Evolutionary conservation across 2,113 vertebrate species (phyloP), one percentile per base, ranked within the genome.

Genomic region (Cryptomyrus ogoouensis): DNA sequence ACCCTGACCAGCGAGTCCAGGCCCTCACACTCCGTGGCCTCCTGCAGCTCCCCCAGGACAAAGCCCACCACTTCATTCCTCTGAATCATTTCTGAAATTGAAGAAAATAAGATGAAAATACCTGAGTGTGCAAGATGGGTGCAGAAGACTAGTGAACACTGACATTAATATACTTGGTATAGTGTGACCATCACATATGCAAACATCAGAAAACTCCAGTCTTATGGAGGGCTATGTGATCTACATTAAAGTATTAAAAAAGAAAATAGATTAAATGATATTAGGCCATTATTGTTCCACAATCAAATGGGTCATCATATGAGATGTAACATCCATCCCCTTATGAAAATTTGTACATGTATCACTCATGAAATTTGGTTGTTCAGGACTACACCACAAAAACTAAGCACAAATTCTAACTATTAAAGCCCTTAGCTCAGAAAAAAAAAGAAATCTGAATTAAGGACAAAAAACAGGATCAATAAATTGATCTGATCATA

Each of bases 21-120:
- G 66, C 97, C 98, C 56, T 95, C 90, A 10, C 94, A 97, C 94
- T 99, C 98, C 0, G 97, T 98, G 3, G 98, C 98, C 90, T 98
- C 97, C 94, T 99, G 98, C 87, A 99, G 96, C 90, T 98, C 96
- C 90, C 95, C 95, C 62, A 98, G 96, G 89, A 98, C 95, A 0
- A 96, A 97, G 92, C 97, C 95, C 62, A 99, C 96, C n/a, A 97
- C 92, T 91, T 98, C 96, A 3, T 96, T 95, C 92, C 97, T 96
- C 91, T 96, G 96, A 93, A 97, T 96, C 98, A 98, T 99, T 94
- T 93, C 97, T 95, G 92, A 58, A 13, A 89, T 92, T 87, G 31
- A n/a, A 86, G 66, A 74, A 87, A 84, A 83, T 24, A 9, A 47
- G 6, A 10, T 42, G 21, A 3, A n/a, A 46, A 42, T 10, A 84